phyloP scores from a whole-genome alignment of 1,140 invertebrate genomes.

The Papilio dardanus region DNA sequence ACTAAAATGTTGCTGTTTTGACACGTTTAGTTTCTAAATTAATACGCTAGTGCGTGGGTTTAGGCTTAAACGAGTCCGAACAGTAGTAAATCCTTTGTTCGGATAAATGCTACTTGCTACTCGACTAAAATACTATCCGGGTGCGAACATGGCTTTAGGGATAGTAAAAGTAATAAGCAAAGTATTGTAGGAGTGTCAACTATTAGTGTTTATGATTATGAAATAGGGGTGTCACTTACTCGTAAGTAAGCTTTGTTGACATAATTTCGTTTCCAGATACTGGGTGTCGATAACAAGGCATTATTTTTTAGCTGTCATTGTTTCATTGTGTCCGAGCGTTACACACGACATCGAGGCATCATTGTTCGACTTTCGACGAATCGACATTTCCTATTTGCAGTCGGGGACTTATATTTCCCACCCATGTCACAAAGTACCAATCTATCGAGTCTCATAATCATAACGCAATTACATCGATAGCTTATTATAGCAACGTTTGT shows the following conservation, averaged over 20 bases:
- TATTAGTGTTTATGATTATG: not conserved
- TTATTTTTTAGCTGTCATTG: slow-evolving; percentile 16
- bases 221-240: too few relatives aligned
- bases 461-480: not conserved
- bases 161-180: not conserved
- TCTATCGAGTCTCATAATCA: too few relatives aligned
- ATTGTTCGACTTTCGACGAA: slow-evolving; percentile 32
- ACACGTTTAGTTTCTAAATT: too few relatives aligned
- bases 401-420: not conserved
- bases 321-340: slow-evolving; percentile 22
- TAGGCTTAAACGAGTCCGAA: too few relatives aligned
- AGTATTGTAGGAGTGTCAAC: not conserved
- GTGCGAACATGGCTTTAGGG: too few relatives aligned
- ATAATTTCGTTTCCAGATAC: slow-evolving; percentile 16
- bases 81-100: too few relatives aligned
- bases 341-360: slow-evolving; percentile 6
- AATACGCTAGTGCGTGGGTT: too few relatives aligned
- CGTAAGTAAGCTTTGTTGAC: slow-evolving; percentile 5
- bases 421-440: not conserved
- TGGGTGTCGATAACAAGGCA: slow-evolving; percentile 15
- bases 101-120: too few relatives aligned
- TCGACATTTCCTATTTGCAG: slow-evolving; percentile 23
- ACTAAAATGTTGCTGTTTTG: too few relatives aligned
- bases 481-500: not conserved
- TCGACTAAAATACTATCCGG: too few relatives aligned